Evolutionary conservation across 2,888 invertebrate species (phyloP), one percentile per base, ranked within the genome.

Genomic region (Romanomermis culicivorax): DNA sequence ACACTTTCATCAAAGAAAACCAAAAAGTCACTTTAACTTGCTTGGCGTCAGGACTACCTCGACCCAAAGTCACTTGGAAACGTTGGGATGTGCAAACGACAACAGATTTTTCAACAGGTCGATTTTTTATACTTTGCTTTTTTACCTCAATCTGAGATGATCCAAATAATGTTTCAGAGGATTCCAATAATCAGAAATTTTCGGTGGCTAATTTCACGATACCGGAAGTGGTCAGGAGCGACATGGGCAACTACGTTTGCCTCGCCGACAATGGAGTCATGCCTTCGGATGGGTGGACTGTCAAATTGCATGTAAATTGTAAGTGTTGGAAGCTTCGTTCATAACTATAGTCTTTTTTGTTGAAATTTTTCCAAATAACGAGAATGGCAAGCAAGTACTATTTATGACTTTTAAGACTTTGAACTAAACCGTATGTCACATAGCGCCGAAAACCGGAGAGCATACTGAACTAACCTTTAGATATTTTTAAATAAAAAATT

Each of bases 1-100:
- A 88, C 69, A 77, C 85, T 17, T 82, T 83, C 77, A 82, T 85
- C 42, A 58, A 64, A 26, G 67, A 67, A 56, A 65, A 66, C 24
- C 61, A 67, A 60, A 68, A 67, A 57, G 67, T 65, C 25, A 64
- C 65, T 7, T 56, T 67, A 55, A 55, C 56, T 20, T 67, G 67
- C 58, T 60, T 62, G 45, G 68, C 68, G 11, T 60, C 63, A 29
- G 67, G 67, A 36, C 63, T 64, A 53, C 67, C 67, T 52, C 51
- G 56, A 23, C 67, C 67, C 17, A 61, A 62, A 2, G 62, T 64
- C 53, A 60, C 63, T 51, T 67, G 67, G 67, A 45, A 45, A 23
- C 11, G 45, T 11, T 4, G 4, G 23, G 45, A 45, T 23, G 45
- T n/a, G n/a, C n/a, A n/a, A n/a, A n/a, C n/a, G n/a, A n/a, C n/a